These are phyloP conservation scores for Sialis lutaria DNA, from an alignment of 2,888 invertebrate species.

Conservation along the genomic window DNA sequence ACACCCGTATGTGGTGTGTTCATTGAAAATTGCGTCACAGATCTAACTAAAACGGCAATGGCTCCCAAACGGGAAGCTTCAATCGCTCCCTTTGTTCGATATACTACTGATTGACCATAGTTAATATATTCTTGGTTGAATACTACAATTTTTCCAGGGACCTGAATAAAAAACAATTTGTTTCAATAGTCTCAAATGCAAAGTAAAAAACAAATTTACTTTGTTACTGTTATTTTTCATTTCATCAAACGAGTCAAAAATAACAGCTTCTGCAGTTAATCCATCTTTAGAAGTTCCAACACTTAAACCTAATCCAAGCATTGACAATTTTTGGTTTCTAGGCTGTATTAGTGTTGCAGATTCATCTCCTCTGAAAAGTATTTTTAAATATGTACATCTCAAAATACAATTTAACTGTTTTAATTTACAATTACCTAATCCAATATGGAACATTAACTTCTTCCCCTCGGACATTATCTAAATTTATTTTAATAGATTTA, in stretches of 20 bases:
- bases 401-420: neutral
- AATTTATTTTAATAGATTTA: conserved; percentile 23
- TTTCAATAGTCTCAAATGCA: no score
- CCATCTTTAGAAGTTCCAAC: conserved; percentile 51
- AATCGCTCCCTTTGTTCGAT: conserved; percentile 45
- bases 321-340: conserved; percentile 36
- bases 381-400: conserved; percentile 1
- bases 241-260: conserved; percentile 49
- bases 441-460: conserved; percentile 37
- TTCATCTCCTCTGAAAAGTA: conserved; percentile 46
- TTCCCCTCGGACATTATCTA: conserved; percentile 58
- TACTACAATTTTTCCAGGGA: conserved; percentile 57
- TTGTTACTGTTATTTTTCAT: conserved; percentile 31
- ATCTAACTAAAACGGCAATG: conserved; percentile 54
- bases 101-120: conserved; percentile 48
- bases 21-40: conserved; percentile 61
- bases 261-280: conserved; percentile 54
- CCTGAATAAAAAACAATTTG: conserved; percentile 19
- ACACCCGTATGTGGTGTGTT: conserved; percentile 62
- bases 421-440: conserved; percentile 27
- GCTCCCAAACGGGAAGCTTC: conserved; percentile 58
- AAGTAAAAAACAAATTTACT: conserved; percentile 19
- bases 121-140: conserved; percentile 46
- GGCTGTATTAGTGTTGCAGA: conserved; percentile 45
- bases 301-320: conserved; percentile 54